Base-by-base conservation (phyloP, 1,140 invertebrate species). In the Trichoplusia ni region DNA sequence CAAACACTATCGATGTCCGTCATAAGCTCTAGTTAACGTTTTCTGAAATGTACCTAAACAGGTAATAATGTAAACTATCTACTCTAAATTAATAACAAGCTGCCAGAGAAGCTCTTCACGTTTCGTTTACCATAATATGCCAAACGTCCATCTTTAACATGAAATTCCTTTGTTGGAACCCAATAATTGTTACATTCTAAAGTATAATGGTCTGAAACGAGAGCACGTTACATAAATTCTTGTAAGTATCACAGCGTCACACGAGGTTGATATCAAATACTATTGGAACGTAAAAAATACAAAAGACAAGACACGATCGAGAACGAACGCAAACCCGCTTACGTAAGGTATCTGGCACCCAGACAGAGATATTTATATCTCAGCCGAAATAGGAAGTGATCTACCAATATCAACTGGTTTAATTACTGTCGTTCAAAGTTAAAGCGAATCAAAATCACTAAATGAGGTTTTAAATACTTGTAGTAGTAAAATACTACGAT, bases 201-300 rank as follows among this genome's bases (percentile, higher is more conserved):
- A 31, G 27, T 33, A 51, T 11, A 21, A 51, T 21, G 29, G 27
- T 51, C 29, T 35, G 11, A 51, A 29, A 51, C 11, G n/a, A 46
- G 9, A 33, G n/a, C 47, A 35, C 16, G 3, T 51, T 54, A 54
- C 33, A 54, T 54, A 54, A 54, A 49, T 16, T 25, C 19, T 11
- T 9, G 23, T 35, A 49, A 54, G 51, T 35, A 38, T 54, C 38
- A 54, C 51, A 54, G 51, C 31, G 25, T 54, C 38, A 54, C 51
- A 38, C 21, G 51, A 37, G 21, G 35, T 35, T 13, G 51, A 54
- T 38, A 54, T 54, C 21, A 11, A 54, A 54, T 38, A 37, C 19
- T 14, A 54, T 19, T 25, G 19, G 2, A 14, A 38, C 16, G 35
- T 38, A 54, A 58, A 42, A 58, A 42, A 58, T 31, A 58, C 23